These are phyloP conservation scores for Drosophila meridiana DNA, from an alignment of 2,888 invertebrate genomes.

Conservation along the genomic window DNA sequence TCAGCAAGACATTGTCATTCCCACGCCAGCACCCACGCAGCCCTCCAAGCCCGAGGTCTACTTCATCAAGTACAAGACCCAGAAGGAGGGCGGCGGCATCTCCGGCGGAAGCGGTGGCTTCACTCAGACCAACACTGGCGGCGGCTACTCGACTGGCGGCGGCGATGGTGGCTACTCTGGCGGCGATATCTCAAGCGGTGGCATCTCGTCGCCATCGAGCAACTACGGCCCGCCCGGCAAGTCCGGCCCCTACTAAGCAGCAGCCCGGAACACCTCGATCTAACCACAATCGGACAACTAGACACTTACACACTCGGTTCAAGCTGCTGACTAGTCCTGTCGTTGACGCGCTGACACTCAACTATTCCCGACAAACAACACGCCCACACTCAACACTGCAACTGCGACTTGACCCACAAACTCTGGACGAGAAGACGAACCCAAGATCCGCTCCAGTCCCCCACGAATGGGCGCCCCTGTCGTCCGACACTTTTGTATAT, in stretches of 20 bases:
- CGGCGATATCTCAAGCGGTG: slow-evolving; percentile 28
- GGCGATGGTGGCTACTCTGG: slow-evolving; percentile 6
- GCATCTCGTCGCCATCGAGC: slow-evolving; percentile 83
- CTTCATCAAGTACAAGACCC: slow-evolving; percentile 88
- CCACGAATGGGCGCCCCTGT: slow-evolving; percentile 43
- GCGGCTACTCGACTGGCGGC: slow-evolving; percentile 44
- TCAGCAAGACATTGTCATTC: slow-evolving; percentile 92
- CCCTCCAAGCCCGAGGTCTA: slow-evolving; percentile 96
- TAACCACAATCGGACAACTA: slow-evolving; percentile 48
- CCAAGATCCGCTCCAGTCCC: slow-evolving; percentile 30
- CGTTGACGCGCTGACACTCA: slow-evolving; percentile 60
- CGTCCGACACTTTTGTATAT: slow-evolving; percentile 76
- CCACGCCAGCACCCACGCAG: slow-evolving; percentile 91
- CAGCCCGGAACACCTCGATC: slow-evolving; percentile 42
- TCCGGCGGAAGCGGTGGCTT: slow-evolving; percentile 60
- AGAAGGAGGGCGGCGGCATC: slow-evolving; percentile 79
- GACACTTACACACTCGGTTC: slow-evolving; percentile 62
- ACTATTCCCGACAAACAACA: slow-evolving; percentile 36
- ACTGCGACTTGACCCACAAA: slow-evolving; percentile 42
- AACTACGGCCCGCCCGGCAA: slow-evolving; percentile 90
- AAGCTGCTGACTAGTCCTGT: slow-evolving; percentile 83
- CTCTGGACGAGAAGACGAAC: slow-evolving; percentile 49
- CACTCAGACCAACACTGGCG: slow-evolving; percentile 41
- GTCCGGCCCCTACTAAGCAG: slow-evolving; percentile 88
- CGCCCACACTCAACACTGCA: slow-evolving; percentile 39